Percentiles rank a stretch among this genome's conserved stretches.
phyloP scores from a whole-genome alignment of 2,113 vertebrate genomes.

The Oplegnathus fasciatus region DNA sequence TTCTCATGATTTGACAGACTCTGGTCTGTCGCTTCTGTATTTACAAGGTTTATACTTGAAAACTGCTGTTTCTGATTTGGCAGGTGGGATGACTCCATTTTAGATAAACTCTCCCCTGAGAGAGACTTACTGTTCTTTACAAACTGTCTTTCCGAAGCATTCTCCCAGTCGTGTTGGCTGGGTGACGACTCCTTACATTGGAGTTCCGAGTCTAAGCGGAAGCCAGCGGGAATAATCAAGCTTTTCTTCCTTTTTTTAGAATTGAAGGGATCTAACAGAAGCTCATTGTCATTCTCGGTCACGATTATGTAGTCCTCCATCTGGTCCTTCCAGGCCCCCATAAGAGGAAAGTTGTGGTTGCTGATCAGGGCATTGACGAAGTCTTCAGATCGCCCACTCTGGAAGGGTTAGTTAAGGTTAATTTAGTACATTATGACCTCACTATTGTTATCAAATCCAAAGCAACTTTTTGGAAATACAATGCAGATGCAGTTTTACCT shows the following conservation, averaged over 20 bases:
- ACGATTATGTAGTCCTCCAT: constrained; percentile 90
- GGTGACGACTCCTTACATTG: constrained; percentile 49
- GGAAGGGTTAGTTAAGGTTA: constrained; percentile 8
- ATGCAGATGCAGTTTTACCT: constrained; percentile 80
- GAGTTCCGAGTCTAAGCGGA: constrained; percentile 71
- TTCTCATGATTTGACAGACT: neutral
- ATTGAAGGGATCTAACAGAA: constrained; percentile 69
- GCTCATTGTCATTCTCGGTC: constrained; percentile 83
- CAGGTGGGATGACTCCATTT: neutral
- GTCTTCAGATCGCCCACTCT: constrained; percentile 89
- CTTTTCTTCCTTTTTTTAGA: constrained; percentile 72
- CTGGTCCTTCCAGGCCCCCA: constrained; percentile 84
- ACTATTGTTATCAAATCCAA: neutral
- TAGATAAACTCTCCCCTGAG: neutral
- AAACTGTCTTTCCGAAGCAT: constrained; percentile 36
- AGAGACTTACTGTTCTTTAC: constrained; percentile 4
- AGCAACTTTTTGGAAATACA: neutral
- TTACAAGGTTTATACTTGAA: neutral
- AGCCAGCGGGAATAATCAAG: constrained; percentile 70
- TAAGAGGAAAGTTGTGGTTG: constrained; percentile 87
- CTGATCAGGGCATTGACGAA: constrained; percentile 85
- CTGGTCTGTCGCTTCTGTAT: neutral
- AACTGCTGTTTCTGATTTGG: neutral
- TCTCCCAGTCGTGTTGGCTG: constrained; percentile 41
- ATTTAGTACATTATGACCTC: neutral